Evolutionary conservation across 1,140 invertebrate genomes (phyloP).

Genomic region (Bradysia coprophila): DNA sequence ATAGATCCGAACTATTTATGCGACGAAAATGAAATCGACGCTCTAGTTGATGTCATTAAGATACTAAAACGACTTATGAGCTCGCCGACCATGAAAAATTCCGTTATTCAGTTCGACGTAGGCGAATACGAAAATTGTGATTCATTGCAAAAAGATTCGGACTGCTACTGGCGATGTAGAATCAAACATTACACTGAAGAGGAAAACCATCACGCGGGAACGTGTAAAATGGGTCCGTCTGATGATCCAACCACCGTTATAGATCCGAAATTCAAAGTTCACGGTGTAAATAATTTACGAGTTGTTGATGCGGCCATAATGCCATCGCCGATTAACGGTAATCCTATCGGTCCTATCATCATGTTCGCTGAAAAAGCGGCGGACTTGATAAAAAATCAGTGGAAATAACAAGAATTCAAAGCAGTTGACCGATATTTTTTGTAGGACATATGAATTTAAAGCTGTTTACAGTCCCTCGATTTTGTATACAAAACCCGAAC

Average conservation of each 20-base stretch:
- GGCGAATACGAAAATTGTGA: constrained; percentile 37
- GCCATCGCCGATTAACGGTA: constrained; percentile 44
- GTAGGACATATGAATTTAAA: too few species aligned
- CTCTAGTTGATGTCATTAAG: constrained; percentile 45
- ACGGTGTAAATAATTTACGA: constrained; percentile 45
- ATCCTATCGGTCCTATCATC: constrained; percentile 49
- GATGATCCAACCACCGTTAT: constrained; percentile 51
- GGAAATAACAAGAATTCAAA: too few species aligned
- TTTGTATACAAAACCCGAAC: too few species aligned
- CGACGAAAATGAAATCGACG: constrained; percentile 40
- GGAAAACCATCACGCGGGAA: constrained; percentile 50
- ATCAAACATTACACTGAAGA: constrained; percentile 36
- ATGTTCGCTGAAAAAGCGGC: constrained; percentile 81
- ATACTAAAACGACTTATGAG: constrained; percentile 34
- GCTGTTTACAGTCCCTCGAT: too few species aligned
- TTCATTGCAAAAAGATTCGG: constrained; percentile 29
- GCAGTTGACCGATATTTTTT: too few species aligned
- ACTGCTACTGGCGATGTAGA: constrained; percentile 58
- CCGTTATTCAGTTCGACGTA: constrained; percentile 31
- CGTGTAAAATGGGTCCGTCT: constrained; percentile 56
- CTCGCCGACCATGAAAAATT: constrained; percentile 38
- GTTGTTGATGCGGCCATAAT: constrained; percentile 62
- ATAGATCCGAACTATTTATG: constrained; percentile 58
- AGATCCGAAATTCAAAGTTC: constrained; percentile 44
- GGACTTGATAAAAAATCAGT: constrained; percentile 51